Evolutionary conservation across 1,140 invertebrate species (phyloP), one percentile per base, ranked within the genome.

Genomic region (Drosophila ficusphila): DNA sequence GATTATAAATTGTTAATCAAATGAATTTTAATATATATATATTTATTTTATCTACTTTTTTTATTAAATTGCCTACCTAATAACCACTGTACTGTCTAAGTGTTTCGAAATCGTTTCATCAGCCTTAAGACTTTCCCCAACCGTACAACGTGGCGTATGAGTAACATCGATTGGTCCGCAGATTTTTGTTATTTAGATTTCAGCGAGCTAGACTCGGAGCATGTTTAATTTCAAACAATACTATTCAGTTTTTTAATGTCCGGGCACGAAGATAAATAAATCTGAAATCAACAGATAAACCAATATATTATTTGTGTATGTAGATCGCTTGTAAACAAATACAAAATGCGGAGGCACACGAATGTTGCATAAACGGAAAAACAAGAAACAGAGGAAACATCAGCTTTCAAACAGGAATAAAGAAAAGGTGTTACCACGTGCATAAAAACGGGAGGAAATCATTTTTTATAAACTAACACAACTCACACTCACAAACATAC

Each of bases 381-480:
- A 57, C 38, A 53, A 49, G n/a, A 44, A 29, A 44, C 52, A 41
- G 11, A 34, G n/a, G 36, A 11, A 18, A 25, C 56, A 58, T 54
- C 31, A 54, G 47, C 47, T 34, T 36, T 36, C 14, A 44, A 46
- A 36, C 41, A 67, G 47, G 27, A 58, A 34, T 44, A 38, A 46
- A 47, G 52, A 47, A 48, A 21, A 73, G 42, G n/a, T 29, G 53
- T 39, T 38, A 46, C 48, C 36, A 62, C 46, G 41, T 44, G 21
- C 53, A 41, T 44, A 51, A 52, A 27, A 46, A 39, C 18, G 69
- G 41, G 54, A 67, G 60, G 52, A 73, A 58, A 71, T 74, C 73
- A 61, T 88, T 89, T 89, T 89, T 82, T 65, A 82, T 79, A 75
- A 42, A 67, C 77, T 89, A 76, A 60, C 56, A 60, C 29, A 38